A percentile compares a stretch with the other conserved stretches of the same genome.
phyloP scores from a whole-genome alignment of 1,140 invertebrate genomes.

The Hestina assimilis region DNA sequence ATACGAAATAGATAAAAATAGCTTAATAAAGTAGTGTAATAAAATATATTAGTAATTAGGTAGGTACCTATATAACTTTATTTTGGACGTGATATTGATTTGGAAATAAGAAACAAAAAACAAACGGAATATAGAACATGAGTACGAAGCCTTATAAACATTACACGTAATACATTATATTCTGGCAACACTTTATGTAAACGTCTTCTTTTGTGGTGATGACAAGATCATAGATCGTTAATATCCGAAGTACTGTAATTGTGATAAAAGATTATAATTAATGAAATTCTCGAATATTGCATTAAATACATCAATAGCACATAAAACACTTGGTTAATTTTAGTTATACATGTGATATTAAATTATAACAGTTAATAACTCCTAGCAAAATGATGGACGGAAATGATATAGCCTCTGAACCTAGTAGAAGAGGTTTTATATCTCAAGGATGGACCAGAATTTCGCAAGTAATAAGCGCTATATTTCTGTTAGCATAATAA shows the following conservation, averaged over 20 bases:
- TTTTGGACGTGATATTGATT: too few relatives aligned
- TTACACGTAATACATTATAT: slow-evolving; percentile 5
- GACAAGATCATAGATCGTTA: slow-evolving; percentile 10
- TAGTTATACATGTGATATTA: slow-evolving; percentile 8
- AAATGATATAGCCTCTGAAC: slow-evolving; percentile 74
- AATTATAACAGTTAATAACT: slow-evolving; percentile 1
- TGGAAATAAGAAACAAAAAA: too few relatives aligned
- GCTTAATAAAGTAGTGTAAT: too few relatives aligned
- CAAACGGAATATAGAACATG: too few relatives aligned
- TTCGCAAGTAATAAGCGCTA: slow-evolving; percentile 73
- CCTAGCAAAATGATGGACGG: slow-evolving; percentile 78
- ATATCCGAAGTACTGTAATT: slow-evolving; percentile 4
- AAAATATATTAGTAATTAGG: too few relatives aligned
- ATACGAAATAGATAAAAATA: too few relatives aligned
- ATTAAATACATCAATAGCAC: too few relatives aligned
- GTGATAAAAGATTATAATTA: background rate
- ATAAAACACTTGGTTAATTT: background rate
- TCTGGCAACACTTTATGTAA: slow-evolving; percentile 10
- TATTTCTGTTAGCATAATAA: background rate
- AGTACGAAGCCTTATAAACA: too few relatives aligned
- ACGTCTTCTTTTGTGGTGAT: slow-evolving; percentile 13
- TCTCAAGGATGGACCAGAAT: slow-evolving; percentile 80
- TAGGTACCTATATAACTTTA: too few relatives aligned
- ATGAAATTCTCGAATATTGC: slow-evolving; percentile 1
- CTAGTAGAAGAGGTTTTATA: slow-evolving; percentile 74